A percentile compares a stretch with the other conserved stretches of the same genome.
phyloP scores from a whole-genome alignment of 2,888 invertebrate genomes.

The Spodoptera exigua region DNA sequence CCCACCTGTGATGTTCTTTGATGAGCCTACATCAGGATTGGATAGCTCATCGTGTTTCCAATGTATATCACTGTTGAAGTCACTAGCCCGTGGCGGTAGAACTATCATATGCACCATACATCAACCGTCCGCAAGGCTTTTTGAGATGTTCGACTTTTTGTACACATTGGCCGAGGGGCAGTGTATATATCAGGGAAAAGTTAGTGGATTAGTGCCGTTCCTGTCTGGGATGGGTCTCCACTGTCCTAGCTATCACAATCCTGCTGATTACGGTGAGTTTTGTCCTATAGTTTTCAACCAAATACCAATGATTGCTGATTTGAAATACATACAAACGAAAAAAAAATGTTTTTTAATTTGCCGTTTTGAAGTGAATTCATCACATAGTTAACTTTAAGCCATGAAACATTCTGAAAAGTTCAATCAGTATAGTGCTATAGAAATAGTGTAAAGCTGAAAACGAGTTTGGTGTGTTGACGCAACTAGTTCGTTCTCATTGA shows the following conservation, averaged over 20 bases:
- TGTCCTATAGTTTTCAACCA: neutral
- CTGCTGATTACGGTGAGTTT: constrained; percentile 96
- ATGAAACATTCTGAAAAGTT: no score
- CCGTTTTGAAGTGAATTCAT: constrained; percentile 8
- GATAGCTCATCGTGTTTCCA: constrained; percentile 98
- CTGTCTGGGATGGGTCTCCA: constrained; percentile 94
- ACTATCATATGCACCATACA: constrained; percentile 99
- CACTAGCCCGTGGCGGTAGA: constrained; percentile 95
- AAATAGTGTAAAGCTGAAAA: constrained; percentile 19
- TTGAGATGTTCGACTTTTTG: constrained; percentile 98
- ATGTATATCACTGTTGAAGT: constrained; percentile 96
- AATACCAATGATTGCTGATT: neutral
- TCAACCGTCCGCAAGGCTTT: constrained; percentile 98
- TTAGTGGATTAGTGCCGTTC: constrained; percentile 95
- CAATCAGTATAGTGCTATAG: neutral
- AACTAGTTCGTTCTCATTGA: constrained; percentile 31
- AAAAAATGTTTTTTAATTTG: no score
- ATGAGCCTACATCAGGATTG: constrained; percentile 97
- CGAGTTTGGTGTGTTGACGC: constrained; percentile 9
- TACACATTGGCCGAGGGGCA: constrained; percentile 97
- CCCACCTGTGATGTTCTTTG: constrained; percentile 99
- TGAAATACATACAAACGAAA: constrained; percentile 3
- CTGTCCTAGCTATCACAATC: constrained; percentile 98
- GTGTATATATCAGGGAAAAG: constrained; percentile 97
- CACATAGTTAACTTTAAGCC: constrained; percentile 17